Conservation (phyloP, 2,113 vertebrate genomes). For the Halichoerus grypus region DNA sequence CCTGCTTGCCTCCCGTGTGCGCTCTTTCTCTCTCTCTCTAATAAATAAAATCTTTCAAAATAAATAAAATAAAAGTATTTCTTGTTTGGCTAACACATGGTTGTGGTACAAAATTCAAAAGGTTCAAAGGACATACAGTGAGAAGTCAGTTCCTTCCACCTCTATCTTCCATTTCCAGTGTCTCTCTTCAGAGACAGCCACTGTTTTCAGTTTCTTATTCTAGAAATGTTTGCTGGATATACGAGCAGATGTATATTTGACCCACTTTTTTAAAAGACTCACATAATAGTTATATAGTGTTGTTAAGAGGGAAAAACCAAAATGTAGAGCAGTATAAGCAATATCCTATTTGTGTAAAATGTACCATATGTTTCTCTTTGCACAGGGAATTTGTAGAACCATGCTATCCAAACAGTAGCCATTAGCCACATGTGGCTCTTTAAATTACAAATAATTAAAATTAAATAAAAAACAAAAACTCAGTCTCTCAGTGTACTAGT, state of each 20-base stretch:
- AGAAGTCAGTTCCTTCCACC: background rate
- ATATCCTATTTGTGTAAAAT: background rate
- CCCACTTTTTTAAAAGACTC: background rate
- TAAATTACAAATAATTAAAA: conserved; percentile 54
- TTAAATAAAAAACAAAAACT: background rate
- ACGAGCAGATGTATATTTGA: background rate
- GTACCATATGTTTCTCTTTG: background rate
- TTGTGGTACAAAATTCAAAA: conserved; percentile 30
- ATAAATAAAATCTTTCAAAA: background rate
- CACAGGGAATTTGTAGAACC: background rate
- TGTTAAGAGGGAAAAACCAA: background rate
- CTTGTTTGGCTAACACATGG: background rate
- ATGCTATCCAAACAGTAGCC: background rate
- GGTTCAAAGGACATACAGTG: background rate
- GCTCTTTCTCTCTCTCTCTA: background rate
- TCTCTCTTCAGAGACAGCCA: background rate
- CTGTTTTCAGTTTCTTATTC: conserved; percentile 40
- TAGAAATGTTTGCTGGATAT: background rate
- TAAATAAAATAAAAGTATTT: background rate
- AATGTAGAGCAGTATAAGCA: background rate
- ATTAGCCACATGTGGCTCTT: background rate
- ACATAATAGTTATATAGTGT: background rate
- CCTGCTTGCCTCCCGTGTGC: background rate
- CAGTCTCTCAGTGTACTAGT: background rate
- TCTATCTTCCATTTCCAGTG: background rate